phyloP scores from a whole-genome alignment of 2,888 invertebrate species.

The Conomelus anceps region DNA sequence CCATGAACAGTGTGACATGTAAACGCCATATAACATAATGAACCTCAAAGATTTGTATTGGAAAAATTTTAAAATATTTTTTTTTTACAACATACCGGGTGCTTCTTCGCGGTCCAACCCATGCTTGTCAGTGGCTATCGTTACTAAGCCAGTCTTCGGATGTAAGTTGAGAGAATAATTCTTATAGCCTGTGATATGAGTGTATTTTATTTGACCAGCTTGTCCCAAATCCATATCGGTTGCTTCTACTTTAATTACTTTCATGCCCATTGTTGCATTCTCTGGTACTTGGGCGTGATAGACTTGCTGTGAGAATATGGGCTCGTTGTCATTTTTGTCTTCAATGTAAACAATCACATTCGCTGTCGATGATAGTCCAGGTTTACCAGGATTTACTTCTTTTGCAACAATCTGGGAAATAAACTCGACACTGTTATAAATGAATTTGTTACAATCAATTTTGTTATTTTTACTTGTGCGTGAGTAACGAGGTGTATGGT shows the following conservation, averaged over 20 bases:
- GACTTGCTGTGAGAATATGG: conserved; percentile 63
- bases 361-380: conserved; percentile 56
- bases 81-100: conserved; percentile 43
- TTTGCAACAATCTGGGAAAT: conserved; percentile 64
- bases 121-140: conserved; percentile 65
- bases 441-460: neutral
- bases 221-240: conserved; percentile 72
- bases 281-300: conserved; percentile 75
- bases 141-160: conserved; percentile 69
- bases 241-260: conserved; percentile 56
- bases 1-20: too few species aligned
- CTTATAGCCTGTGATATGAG: conserved; percentile 66
- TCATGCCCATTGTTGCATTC: conserved; percentile 64
- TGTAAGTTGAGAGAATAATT: conserved; percentile 74
- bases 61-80: too few species aligned
- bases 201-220: conserved; percentile 72
- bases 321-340: conserved; percentile 84
- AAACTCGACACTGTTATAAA: conserved; percentile 11
- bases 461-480: neutral
- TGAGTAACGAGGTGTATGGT: neutral
- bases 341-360: conserved; percentile 73
- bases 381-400: conserved; percentile 69
- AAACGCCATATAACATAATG: too few species aligned
- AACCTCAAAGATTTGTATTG: too few species aligned
- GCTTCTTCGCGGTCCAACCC: conserved; percentile 77